These are phyloP conservation scores for Catostylus mosaicus DNA, from an alignment of 30 jellyfish, hydroid and myxozoan genomes.

Conservation along the genomic window DNA sequence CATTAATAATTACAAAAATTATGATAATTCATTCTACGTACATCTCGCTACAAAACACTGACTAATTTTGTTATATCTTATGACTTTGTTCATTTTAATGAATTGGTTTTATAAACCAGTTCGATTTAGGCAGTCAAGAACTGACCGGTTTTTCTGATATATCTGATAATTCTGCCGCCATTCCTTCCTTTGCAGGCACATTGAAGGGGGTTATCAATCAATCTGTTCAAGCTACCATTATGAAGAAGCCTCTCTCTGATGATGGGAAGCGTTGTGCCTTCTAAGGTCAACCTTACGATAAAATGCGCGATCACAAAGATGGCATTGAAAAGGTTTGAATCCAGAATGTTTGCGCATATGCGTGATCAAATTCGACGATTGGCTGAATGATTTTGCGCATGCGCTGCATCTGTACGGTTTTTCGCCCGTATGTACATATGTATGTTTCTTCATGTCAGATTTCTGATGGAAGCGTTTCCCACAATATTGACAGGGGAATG, in stretches of 20 bases:
- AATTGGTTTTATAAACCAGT: not conserved
- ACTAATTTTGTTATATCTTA: no score
- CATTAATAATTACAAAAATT: not conserved
- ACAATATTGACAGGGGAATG: constrained; percentile 88
- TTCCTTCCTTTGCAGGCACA: not conserved
- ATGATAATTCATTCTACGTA: not conserved
- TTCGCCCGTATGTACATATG: constrained; percentile 94
- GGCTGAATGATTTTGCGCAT: constrained; percentile 94
- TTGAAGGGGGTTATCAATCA: not conserved
- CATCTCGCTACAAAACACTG: no score
- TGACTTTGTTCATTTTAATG: no score
- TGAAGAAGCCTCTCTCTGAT: constrained; percentile 28
- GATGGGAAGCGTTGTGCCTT: constrained; percentile 77
- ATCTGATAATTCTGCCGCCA: no score
- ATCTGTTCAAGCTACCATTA: not conserved
- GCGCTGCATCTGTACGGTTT: constrained; percentile 91
- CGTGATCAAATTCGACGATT: constrained; percentile 91
- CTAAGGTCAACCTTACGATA: constrained; percentile 88
- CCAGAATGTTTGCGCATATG: constrained; percentile 98
- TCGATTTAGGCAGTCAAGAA: no score
- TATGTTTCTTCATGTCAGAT: constrained; percentile 94
- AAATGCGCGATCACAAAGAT: constrained; percentile 76
- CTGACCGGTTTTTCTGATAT: no score
- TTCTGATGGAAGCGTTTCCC: constrained; percentile 93
- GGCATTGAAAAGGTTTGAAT: constrained; percentile 90